These are phyloP conservation scores for Galaxea fascicularis DNA, from an alignment of 92 coral and sea anemone genomes.

Conservation along the genomic window DNA sequence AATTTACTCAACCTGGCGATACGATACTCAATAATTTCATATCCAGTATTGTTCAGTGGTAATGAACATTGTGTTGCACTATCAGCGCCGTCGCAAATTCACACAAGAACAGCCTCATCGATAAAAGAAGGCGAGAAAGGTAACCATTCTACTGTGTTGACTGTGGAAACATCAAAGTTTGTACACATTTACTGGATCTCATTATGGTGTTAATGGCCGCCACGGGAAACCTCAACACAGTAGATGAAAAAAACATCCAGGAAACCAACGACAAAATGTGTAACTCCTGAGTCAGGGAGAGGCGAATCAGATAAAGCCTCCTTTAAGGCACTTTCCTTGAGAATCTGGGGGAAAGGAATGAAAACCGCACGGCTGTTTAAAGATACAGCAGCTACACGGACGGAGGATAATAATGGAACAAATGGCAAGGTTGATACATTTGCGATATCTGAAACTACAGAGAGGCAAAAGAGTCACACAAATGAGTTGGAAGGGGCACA, in stretches of 20 bases:
- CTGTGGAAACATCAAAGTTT: not conserved
- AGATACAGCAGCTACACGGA: not conserved
- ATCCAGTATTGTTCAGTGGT: constrained; percentile 17
- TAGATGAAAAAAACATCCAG: not conserved
- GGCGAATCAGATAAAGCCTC: not conserved
- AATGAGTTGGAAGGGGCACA: not conserved
- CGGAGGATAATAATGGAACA: not conserved
- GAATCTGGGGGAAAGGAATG: constrained; percentile 7
- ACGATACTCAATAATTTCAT: not conserved
- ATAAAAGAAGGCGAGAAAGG: not conserved
- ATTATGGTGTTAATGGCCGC: constrained; percentile 21
- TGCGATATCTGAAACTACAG: not conserved
- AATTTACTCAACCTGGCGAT: not conserved
- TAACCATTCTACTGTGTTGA: not conserved
- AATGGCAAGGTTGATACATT: not conserved
- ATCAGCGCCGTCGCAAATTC: not conserved
- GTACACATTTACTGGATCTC: constrained; percentile 32
- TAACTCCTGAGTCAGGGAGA: not conserved
- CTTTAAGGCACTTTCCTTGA: constrained; percentile 10
- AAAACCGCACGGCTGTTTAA: constrained; percentile 3
- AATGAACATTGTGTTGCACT: not conserved
- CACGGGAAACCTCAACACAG: not conserved
- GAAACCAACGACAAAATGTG: not conserved
- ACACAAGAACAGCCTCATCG: constrained; percentile 1
- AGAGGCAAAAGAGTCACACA: not conserved